These are phyloP conservation scores for Microtus oregoni DNA, from an alignment of 2,113 vertebrate genomes.

Conservation along the genomic window DNA sequence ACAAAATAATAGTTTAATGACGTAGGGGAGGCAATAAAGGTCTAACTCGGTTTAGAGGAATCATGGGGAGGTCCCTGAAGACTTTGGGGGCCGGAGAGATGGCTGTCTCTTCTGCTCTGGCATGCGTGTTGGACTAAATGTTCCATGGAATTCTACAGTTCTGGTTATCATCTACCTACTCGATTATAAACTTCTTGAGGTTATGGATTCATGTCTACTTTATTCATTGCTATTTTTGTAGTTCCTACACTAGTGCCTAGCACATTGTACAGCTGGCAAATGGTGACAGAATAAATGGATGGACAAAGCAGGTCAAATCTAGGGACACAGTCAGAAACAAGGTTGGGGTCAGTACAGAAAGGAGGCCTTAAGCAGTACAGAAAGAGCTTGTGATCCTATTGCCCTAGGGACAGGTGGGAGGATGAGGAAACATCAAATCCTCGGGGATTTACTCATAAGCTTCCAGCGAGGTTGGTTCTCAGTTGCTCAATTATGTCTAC, in stretches of 20 bases:
- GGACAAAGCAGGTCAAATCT: neutral
- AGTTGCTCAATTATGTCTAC: neutral
- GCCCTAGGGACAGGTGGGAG: conserved; percentile 2
- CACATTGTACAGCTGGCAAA: neutral
- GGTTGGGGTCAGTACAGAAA: neutral
- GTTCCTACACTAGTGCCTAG: neutral
- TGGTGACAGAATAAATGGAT: neutral
- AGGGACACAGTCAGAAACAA: neutral
- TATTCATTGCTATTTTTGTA: neutral
- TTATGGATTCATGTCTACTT: conserved; percentile 25
- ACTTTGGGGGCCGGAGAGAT: neutral
- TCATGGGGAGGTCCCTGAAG: neutral
- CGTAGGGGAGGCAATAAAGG: neutral
- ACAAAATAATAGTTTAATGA: neutral
- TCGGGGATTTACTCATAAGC: neutral
- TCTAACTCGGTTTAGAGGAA: neutral
- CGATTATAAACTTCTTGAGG: neutral
- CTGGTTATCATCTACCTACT: neutral
- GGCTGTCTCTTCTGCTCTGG: neutral
- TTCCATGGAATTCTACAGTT: conserved; percentile 31
- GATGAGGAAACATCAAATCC: conserved; percentile 53
- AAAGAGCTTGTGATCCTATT: neutral
- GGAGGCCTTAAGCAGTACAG: neutral
- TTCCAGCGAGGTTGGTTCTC: neutral
- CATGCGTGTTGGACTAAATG: neutral